These are phyloP conservation scores for Malurus melanocephalus DNA, from an alignment of 2,113 vertebrate genomes.

Conservation along the genomic window DNA sequence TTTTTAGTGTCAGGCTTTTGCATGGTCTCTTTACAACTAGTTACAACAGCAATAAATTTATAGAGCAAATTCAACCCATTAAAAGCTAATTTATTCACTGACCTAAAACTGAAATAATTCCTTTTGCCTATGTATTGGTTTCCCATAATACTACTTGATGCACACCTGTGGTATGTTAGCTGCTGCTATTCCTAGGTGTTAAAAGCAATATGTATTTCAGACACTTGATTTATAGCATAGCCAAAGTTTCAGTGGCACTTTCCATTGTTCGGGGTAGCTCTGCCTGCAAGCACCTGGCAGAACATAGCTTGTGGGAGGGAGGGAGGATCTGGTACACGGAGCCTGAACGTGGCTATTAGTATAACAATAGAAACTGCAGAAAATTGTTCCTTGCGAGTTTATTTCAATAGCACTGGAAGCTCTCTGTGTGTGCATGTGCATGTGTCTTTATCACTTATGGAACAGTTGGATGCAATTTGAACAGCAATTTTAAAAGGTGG, in stretches of 20 bases:
- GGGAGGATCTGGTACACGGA: neutral
- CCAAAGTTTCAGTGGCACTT: slow-evolving; percentile 3
- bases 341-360: neutral
- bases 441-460: neutral
- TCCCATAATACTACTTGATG: neutral
- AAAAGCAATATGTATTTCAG: neutral
- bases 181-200: neutral
- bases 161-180: neutral
- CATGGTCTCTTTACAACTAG: neutral
- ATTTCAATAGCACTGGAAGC: neutral
- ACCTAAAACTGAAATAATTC: neutral
- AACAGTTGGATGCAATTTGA: neutral
- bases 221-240: neutral
- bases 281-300: neutral
- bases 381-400: neutral
- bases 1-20: neutral
- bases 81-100: neutral
- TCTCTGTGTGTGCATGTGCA: neutral
- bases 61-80: neutral
- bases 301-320: neutral
- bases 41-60: neutral
- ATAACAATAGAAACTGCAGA: neutral
- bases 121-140: neutral
- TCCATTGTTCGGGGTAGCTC: neutral
- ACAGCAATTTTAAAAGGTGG: neutral